Evolutionary conservation across 2,113 vertebrate genomes (phyloP), one percentile per base, ranked within the genome.

Genomic region (Stegastes partitus): DNA sequence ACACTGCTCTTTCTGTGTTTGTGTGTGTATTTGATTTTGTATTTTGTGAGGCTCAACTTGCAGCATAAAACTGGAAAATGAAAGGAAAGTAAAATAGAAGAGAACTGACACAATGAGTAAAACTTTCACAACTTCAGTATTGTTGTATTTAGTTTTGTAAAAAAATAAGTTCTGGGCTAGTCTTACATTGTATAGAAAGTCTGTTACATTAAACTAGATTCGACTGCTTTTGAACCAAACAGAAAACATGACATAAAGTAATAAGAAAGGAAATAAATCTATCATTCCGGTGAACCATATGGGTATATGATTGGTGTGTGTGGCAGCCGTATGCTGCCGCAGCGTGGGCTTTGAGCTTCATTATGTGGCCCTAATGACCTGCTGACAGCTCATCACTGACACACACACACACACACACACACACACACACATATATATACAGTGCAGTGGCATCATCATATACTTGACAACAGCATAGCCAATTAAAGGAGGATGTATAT

Each of bases 311-410:
- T 89, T 49, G 67, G 77, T 81, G 77, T 90, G 82, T 82, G 64
- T 51, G 81, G 69, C 16, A 10, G 71, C 73, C 88, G 39, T 89
- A 87, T 90, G 92, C 85, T 85, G 85, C 86, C 39, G 69, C 84
- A 85, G 68, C 57, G 3, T 90, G 77, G 66, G 63, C 79, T 77
- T 81, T 26, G 51, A 72, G 64, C 81, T 87, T 91, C 74, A 91
- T 88, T 89, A 85, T 88, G 79, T 85, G 83, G 70, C 74, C 73
- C 66, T 91, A 91, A 91, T 89, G 89, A 91, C 87, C 82, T 66
- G 37, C 76, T 90, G 90, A 92, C 91, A 89, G 81, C 81, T 85
- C 79, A 70, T 56, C 75, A 68, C 84, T 80, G 74, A 73, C 71
- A 77, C 59, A 68, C 69, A 75, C 61, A 64, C 67, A 76, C 68